Evolutionary conservation across 2,113 vertebrate species (phyloP), one percentile per base, ranked within the genome.

Genomic region (Neogobius melanostomus): DNA sequence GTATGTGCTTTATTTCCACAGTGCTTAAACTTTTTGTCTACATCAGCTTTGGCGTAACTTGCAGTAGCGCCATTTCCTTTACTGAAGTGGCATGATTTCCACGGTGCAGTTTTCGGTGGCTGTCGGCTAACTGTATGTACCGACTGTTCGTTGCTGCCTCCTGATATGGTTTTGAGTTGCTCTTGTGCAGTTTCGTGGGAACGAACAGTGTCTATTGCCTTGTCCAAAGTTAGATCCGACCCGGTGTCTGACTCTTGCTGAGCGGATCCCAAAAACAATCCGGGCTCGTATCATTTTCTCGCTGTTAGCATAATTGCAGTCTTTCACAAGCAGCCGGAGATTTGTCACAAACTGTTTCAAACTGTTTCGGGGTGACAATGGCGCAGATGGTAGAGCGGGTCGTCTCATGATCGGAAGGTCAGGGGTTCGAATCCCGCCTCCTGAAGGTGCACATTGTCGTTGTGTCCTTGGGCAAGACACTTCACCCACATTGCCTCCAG

Each of bases 1-100:
- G 9, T 47, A 49, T 73, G 82, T 6, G 49, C 48, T 43, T 47
- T 53, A 36, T 64, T 53, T 28, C 71, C 65, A 12, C 77, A 80
- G 8, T 15, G 66, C 52, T 50, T 21, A 11, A 4, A 43, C 11
- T 44, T 44, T 76, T 42, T 66, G 56, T 45, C 45, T 14, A 11
- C 11, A 0, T 21, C 49, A 21, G 21, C 21, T 21, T 21, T 21
- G 21, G 21, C 21, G 21, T 21, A 21, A 21, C 21, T 7, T 2
- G 42, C 51, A 14, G 6, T 2, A 9, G 9, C 59, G 46, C 48
- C 44, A 10, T n/a, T 42, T 63, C 50, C 17, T 14, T 16, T 44
- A n/a, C 65, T 36, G 28, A 36, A 7, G 14, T 68, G 64, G 48
- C 45, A 16, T 9, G 9, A 62, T 47, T 66, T 54, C 60, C 48